Percentiles rank a stretch among this genome's conserved stretches.
phyloP scores from a whole-genome alignment of 2,888 invertebrate genomes.

The Flabesymbios commensalis region DNA sequence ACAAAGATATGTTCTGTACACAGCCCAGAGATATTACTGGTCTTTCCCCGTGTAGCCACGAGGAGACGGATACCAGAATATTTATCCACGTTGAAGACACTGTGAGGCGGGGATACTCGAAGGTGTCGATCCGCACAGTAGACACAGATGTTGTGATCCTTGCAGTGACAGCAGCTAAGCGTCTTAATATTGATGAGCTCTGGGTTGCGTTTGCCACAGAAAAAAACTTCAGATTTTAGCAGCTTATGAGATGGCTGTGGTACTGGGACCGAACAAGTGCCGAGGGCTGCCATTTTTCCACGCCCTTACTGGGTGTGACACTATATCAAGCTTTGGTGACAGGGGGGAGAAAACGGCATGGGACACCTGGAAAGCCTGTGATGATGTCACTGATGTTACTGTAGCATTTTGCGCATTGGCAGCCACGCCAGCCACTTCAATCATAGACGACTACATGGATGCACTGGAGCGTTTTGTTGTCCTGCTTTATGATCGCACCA shows the following conservation, averaged over 20 bases:
- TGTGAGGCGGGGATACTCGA: too few relatives aligned
- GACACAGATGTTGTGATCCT: slow-evolving; percentile 32
- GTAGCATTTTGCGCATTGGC: slow-evolving; percentile 3
- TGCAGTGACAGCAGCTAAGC: too few relatives aligned
- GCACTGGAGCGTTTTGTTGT: slow-evolving; percentile 6
- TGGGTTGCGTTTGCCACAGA: too few relatives aligned
- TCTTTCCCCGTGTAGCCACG: slow-evolving; percentile 12
- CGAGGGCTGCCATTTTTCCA: slow-evolving; percentile 21
- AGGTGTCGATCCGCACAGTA: slow-evolving; percentile 26
- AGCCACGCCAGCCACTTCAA: not conserved
- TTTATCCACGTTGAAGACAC: slow-evolving; percentile 26
- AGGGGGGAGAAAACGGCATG: slow-evolving; percentile 4
- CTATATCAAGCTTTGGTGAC: slow-evolving; percentile 16
- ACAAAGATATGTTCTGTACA: slow-evolving; percentile 3
- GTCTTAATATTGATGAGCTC: too few relatives aligned
- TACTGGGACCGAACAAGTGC: slow-evolving; percentile 18
- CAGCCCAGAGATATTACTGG: not conserved
- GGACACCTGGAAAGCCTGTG: slow-evolving; percentile 12
- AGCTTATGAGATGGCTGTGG: slow-evolving; percentile 22
- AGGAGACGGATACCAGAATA: slow-evolving; percentile 29
- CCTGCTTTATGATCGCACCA: too few relatives aligned
- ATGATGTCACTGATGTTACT: too few relatives aligned
- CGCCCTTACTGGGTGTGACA: slow-evolving; percentile 34
- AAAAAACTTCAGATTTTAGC: too few relatives aligned
- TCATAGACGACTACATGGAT: slow-evolving; percentile 13